Conservation (phyloP, 2,113 vertebrate genomes). For the Holacanthus passer region DNA sequence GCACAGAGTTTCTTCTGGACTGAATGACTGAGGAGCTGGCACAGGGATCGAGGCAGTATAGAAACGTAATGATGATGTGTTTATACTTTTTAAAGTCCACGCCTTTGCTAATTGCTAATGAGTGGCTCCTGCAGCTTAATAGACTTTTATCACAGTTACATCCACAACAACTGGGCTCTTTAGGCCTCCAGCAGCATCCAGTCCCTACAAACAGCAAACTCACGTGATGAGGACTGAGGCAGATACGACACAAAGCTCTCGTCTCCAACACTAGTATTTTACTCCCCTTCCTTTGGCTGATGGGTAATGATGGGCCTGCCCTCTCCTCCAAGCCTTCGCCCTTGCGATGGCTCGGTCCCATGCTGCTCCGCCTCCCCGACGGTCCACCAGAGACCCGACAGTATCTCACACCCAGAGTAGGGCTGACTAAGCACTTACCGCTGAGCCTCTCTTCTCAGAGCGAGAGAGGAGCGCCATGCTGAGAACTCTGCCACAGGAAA, state of each 20-base stretch:
- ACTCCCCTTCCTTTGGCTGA: conserved; percentile 27
- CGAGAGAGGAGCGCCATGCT: conserved; percentile 70
- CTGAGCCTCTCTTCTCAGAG: conserved; percentile 82
- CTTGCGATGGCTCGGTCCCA: conserved; percentile 52
- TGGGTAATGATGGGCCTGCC: conserved; percentile 50
- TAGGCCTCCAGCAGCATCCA: neutral
- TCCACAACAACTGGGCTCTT: conserved; percentile 4
- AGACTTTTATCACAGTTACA: neutral
- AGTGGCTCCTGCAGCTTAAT: neutral
- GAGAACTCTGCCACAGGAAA: conserved; percentile 79
- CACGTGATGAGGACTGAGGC: neutral
- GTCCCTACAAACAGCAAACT: neutral
- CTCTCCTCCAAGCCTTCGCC: conserved; percentile 48
- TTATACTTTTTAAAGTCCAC: conserved; percentile 11
- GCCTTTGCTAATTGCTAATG: conserved; percentile 34
- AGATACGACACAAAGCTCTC: neutral
- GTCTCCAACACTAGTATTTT: conserved; percentile 23
- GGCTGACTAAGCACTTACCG: conserved; percentile 86
- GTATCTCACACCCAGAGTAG: conserved; percentile 67
- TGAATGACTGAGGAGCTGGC: conserved; percentile 9
- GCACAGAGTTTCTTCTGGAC: conserved; percentile 26
- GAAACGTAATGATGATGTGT: conserved; percentile 4
- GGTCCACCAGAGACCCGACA: conserved; percentile 68
- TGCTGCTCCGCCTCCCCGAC: conserved; percentile 47
- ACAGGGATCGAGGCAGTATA: conserved; percentile 19